A percentile compares a stretch with the other conserved stretches of the same genome.
phyloP scores from a whole-genome alignment of 2,888 invertebrate species.

The Microchrysa polita region DNA sequence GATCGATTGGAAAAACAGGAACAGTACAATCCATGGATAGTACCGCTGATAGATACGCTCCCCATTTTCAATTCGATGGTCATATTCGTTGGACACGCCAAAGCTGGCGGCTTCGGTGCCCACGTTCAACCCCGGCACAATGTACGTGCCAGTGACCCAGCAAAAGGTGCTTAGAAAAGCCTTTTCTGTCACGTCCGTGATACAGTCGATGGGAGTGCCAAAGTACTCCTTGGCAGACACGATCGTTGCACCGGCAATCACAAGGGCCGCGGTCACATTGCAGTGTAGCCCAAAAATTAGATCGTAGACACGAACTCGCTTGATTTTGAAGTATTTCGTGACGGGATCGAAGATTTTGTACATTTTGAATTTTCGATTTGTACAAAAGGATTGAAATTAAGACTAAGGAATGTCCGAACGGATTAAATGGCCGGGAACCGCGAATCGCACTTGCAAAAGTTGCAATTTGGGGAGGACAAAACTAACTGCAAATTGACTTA shows the following conservation, averaged over 20 bases:
- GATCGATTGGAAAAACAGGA: constrained; percentile 59
- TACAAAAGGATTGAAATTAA: too few species aligned
- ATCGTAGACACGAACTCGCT: constrained; percentile 78
- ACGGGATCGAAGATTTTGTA: constrained; percentile 74
- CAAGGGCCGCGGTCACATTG: constrained; percentile 75
- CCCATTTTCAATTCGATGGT: constrained; percentile 56
- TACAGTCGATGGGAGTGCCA: constrained; percentile 85
- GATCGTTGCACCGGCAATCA: constrained; percentile 77
- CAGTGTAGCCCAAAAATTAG: constrained; percentile 80
- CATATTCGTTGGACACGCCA: constrained; percentile 54
- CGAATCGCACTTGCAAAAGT: too few species aligned
- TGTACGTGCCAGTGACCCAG: constrained; percentile 81
- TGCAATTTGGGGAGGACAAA: too few species aligned
- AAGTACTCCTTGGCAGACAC: constrained; percentile 86
- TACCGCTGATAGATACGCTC: constrained; percentile 60
- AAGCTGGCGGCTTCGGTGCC: constrained; percentile 66
- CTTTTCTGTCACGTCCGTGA: constrained; percentile 67
- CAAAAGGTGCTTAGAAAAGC: constrained; percentile 76
- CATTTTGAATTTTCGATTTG: constrained; percentile 62
- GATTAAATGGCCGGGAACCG: too few species aligned
- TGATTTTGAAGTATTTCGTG: constrained; percentile 68
- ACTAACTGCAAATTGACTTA: too few species aligned
- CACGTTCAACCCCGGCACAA: constrained; percentile 55
- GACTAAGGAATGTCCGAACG: too few species aligned
- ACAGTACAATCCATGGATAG: constrained; percentile 62